Evolutionary conservation across 2,113 vertebrate genomes (phyloP).

Genomic region (Polyodon spathula): DNA sequence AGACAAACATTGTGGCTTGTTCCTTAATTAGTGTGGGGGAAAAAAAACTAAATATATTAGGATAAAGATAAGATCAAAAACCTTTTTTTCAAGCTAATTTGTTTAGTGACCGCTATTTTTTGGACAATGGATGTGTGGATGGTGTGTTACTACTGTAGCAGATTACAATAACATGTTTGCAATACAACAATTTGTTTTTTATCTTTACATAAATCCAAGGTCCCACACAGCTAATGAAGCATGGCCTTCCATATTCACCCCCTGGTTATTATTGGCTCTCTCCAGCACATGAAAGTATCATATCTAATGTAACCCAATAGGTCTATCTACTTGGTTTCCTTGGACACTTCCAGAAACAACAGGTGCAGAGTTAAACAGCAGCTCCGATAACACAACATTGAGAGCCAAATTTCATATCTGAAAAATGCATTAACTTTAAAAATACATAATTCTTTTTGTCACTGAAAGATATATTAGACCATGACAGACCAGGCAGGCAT

Average conservation of each 20-base stretch:
- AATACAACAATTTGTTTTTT: too few relatives aligned
- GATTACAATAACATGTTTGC: too few relatives aligned
- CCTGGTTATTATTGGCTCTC: conserved; percentile 33
- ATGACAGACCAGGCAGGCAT: conserved; percentile 8
- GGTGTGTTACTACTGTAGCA: too few relatives aligned
- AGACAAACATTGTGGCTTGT: too few relatives aligned
- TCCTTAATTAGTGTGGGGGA: too few relatives aligned
- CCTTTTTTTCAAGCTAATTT: too few relatives aligned
- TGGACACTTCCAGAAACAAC: conserved; percentile 55
- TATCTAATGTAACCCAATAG: conserved; percentile 41
- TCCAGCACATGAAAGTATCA: conserved; percentile 26
- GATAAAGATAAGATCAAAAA: too few relatives aligned
- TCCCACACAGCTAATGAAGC: too few relatives aligned
- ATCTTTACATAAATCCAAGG: too few relatives aligned
- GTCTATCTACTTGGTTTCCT: conserved; percentile 51
- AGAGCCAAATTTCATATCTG: conserved; percentile 34
- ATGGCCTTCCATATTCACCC: not conserved
- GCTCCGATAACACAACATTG: conserved; percentile 29
- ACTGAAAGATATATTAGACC: conserved; percentile 17
- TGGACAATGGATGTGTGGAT: too few relatives aligned
- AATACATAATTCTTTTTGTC: conserved; percentile 27
- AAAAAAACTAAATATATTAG: too few relatives aligned
- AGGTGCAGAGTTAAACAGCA: conserved; percentile 56
- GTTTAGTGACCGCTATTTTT: too few relatives aligned
- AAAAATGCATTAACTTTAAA: conserved; percentile 37